Percentiles rank a stretch among this genome's conserved stretches.
Conservation (phyloP, 2,888 invertebrate genomes). For the Lissocephala sabroskyi region DNA sequence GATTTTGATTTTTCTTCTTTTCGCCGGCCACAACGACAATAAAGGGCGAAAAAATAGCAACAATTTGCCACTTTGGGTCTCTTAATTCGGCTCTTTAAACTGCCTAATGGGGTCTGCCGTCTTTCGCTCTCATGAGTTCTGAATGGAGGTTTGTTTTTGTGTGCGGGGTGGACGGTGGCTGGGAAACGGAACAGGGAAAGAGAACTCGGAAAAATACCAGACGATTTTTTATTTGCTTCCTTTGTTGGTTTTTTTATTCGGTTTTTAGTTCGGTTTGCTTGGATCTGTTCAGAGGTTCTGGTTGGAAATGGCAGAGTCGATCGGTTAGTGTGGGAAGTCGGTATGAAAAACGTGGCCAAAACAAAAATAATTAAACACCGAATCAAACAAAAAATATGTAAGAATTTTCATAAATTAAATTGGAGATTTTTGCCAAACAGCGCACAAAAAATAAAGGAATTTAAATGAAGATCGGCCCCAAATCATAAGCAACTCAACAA, state of each 20-base stretch:
- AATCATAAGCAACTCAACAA: slow-evolving; percentile 34
- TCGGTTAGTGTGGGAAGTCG: background rate
- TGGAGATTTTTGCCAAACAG: background rate
- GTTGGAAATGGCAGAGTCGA: slow-evolving; percentile 3
- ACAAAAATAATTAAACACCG: background rate
- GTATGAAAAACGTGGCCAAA: background rate
- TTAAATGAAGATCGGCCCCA: slow-evolving; percentile 24
- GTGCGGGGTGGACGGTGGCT: slow-evolving; percentile 5
- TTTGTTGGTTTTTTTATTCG: slow-evolving; percentile 16
- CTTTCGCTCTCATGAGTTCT: background rate
- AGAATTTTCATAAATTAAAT: background rate
- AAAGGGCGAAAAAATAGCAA: slow-evolving; percentile 50
- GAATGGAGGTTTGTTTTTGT: slow-evolving; percentile 4
- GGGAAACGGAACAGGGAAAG: too few relatives aligned
- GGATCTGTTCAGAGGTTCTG: slow-evolving; percentile 9
- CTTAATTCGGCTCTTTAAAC: slow-evolving; percentile 1
- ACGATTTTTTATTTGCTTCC: slow-evolving; percentile 10
- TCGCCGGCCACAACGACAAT: too few relatives aligned
- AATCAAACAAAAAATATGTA: slow-evolving; percentile 16
- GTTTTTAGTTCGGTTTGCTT: slow-evolving; percentile 15
- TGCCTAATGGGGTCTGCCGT: background rate
- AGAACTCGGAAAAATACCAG: slow-evolving; percentile 4
- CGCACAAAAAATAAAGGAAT: slow-evolving; percentile 13
- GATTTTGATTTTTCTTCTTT: slow-evolving; percentile 15
- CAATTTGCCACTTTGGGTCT: slow-evolving; percentile 50